Evolutionary conservation across 2,888 invertebrate genomes (phyloP).

Genomic region (Ceriagrion tenellum): DNA sequence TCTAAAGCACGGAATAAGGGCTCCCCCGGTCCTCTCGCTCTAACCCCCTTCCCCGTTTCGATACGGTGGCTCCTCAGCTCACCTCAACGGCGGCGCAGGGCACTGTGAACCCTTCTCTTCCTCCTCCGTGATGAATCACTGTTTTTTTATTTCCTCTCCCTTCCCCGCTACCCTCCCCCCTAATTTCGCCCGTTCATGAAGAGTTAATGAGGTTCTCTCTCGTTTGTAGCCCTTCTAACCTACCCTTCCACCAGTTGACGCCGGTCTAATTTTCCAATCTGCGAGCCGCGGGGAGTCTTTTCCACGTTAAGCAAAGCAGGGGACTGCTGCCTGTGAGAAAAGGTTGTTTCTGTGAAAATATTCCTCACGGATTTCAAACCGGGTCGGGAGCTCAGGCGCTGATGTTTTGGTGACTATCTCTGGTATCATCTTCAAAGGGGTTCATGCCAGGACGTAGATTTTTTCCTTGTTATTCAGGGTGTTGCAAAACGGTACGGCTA

Average conservation of each 20-base stretch:
- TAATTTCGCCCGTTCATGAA: not conserved
- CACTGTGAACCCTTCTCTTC: not conserved
- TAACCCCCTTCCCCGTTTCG: not conserved
- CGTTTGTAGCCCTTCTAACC: not conserved
- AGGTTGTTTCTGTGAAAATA: not conserved
- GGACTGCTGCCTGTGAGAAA: not conserved
- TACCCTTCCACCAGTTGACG: not conserved
- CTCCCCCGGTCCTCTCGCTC: not conserved
- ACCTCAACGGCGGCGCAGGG: slow-evolving; percentile 1
- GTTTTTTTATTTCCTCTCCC: not conserved
- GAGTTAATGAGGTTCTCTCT: slow-evolving; percentile 53
- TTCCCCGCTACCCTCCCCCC: not conserved
- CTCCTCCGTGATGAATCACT: not conserved
- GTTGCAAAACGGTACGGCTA: no score
- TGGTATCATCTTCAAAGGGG: no score
- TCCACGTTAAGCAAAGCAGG: not conserved
- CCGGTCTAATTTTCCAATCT: slow-evolving; percentile 56
- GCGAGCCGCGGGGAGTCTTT: not conserved
- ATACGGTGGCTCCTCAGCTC: not conserved
- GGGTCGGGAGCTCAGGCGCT: no score
- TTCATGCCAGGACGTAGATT: no score
- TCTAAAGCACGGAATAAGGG: not conserved
- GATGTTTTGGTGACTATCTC: no score
- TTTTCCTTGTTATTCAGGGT: no score
- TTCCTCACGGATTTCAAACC: no score